Evolutionary conservation across 2,888 invertebrate genomes (phyloP).

Genomic region (Nomada fabriciana): DNA sequence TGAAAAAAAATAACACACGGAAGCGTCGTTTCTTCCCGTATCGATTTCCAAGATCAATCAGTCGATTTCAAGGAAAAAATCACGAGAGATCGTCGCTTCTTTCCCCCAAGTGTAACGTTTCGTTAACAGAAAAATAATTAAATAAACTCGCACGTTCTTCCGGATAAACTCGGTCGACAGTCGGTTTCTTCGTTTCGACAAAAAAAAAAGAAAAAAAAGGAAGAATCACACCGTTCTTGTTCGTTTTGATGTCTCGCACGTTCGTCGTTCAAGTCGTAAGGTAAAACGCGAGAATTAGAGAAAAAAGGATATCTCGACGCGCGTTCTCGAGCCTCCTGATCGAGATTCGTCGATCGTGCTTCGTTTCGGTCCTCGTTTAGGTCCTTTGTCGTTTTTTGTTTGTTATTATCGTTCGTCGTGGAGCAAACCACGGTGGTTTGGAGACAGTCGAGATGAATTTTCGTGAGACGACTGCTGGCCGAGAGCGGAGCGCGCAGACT

Average conservation of each 20-base stretch:
- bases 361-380: slow-evolving; percentile 15
- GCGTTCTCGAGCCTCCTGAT: slow-evolving; percentile 1
- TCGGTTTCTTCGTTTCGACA: slow-evolving; percentile 13
- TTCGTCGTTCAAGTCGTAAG: slow-evolving; percentile 18
- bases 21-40: slow-evolving; percentile 16
- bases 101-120: neutral
- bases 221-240: slow-evolving; percentile 19
- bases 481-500: slow-evolving; percentile 69
- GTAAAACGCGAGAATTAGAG: neutral
- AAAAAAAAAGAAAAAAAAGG: neutral
- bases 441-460: slow-evolving; percentile 78
- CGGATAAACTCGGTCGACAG: neutral
- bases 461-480: slow-evolving; percentile 71
- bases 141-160: slow-evolving; percentile 8
- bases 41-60: slow-evolving; percentile 11
- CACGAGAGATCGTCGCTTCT: slow-evolving; percentile 34
- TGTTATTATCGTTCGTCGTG: slow-evolving; percentile 68
- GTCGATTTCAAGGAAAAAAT: slow-evolving; percentile 17
- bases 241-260: slow-evolving; percentile 13
- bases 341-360: slow-evolving; percentile 32
- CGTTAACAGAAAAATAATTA: neutral
- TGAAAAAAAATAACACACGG: neutral
- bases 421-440: slow-evolving; percentile 56
- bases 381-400: slow-evolving; percentile 13
- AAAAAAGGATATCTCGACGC: neutral